phyloP scores from a whole-genome alignment of 2,797 vertebrate genomes.

The Lateolabrax maculatus region DNA sequence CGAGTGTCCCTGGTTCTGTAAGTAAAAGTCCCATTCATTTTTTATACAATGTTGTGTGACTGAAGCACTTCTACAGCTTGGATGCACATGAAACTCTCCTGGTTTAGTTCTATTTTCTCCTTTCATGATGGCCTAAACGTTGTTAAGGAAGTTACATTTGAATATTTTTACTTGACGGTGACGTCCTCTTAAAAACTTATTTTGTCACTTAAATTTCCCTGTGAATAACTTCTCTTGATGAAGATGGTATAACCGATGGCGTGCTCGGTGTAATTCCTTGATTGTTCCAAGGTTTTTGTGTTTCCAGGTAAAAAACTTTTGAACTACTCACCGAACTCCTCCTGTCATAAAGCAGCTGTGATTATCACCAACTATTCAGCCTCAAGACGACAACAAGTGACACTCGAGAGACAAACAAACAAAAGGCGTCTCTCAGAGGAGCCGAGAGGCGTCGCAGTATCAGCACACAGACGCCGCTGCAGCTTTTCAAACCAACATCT shows the following conservation, averaged over 20 bases:
- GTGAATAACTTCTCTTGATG: neutral
- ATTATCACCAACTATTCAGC: neutral
- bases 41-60: too few species aligned
- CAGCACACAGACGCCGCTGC: neutral
- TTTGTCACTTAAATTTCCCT: neutral
- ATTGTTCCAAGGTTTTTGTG: neutral
- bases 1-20: too few species aligned
- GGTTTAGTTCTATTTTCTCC: neutral
- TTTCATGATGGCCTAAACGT: neutral
- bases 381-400: neutral
- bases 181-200: neutral
- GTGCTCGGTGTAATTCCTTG: neutral
- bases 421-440: neutral
- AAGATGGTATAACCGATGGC: neutral
- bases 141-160: neutral
- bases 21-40: too few species aligned
- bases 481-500: conserved; percentile 6
- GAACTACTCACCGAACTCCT: neutral
- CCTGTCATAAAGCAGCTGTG: neutral
- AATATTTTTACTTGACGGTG: neutral
- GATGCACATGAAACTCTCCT: neutral
- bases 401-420: conserved; percentile 9
- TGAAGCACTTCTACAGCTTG: neutral
- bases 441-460: neutral
- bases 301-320: conserved; percentile 2